Conservation (phyloP, 1,140 invertebrate genomes). For the Cephus cinctus region DNA sequence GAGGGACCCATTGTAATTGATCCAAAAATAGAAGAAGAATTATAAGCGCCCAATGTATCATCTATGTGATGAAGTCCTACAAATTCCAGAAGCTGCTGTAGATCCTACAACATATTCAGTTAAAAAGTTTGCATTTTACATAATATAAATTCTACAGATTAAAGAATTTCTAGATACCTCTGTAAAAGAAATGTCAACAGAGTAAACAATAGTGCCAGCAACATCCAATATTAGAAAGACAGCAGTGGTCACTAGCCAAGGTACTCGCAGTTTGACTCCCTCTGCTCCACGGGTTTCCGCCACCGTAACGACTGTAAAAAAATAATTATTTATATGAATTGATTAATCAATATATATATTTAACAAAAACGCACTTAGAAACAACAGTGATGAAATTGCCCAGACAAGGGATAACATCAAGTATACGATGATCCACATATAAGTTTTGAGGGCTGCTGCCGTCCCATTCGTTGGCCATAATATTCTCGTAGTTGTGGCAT, state of each 20-base stretch:
- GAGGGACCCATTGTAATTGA: neutral
- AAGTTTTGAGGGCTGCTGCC: neutral
- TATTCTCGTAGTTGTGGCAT: neutral
- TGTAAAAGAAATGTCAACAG: neutral
- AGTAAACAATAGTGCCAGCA: neutral
- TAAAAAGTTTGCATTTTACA: neutral
- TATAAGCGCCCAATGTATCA: neutral
- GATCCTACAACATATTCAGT: neutral
- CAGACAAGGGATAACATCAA: neutral
- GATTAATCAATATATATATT: no score
- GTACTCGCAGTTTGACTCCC: neutral
- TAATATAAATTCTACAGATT: neutral
- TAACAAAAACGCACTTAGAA: neutral
- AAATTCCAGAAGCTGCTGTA: neutral
- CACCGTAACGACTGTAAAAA: no score
- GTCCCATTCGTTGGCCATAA: neutral
- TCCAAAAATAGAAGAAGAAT: neutral
- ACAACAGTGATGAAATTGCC: neutral
- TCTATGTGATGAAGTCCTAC: neutral
- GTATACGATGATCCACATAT: neutral
- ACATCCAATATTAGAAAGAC: neutral
- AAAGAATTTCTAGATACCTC: neutral
- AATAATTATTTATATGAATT: no score
- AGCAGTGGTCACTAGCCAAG: neutral
- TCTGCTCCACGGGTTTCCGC: neutral